Conservation (phyloP, 92 coral and sea anemone genomes). For the Epizoanthus illoricatus region DNA sequence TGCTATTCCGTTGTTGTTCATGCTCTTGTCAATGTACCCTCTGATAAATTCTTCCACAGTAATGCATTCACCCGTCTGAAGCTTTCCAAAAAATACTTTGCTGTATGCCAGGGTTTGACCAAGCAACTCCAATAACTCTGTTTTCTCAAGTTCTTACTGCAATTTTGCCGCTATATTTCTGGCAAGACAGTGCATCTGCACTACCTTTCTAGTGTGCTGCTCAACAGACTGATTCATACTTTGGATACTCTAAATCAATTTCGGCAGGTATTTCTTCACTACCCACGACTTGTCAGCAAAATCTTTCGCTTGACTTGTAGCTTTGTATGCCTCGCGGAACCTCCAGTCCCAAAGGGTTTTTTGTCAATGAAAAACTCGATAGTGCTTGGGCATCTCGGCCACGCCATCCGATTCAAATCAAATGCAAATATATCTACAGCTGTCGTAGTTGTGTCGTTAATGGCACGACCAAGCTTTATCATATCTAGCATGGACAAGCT, state of each 20-base stretch:
- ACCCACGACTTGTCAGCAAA: constrained; percentile 14
- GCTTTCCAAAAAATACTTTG: constrained; percentile 14
- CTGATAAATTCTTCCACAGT: constrained; percentile 30
- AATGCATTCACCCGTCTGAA: constrained; percentile 13
- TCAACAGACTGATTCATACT: constrained; percentile 8
- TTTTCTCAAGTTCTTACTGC: constrained; percentile 12
- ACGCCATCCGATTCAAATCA: neutral
- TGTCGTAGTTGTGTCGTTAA: constrained; percentile 20
- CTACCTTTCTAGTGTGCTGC: constrained; percentile 29
- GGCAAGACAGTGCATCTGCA: constrained; percentile 28
- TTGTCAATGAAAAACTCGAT: constrained; percentile 4
- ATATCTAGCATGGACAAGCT: constrained; percentile 7
- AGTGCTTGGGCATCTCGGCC: constrained; percentile 7
- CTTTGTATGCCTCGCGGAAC: neutral
- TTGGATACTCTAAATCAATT: neutral
- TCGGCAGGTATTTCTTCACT: constrained; percentile 11
- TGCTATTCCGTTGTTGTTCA: constrained; percentile 14
- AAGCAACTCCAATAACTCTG: constrained; percentile 11
- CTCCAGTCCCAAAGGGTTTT: neutral
- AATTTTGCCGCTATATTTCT: constrained; percentile 20
- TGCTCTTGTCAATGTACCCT: neutral
- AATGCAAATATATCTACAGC: constrained; percentile 20
- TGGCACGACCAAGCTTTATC: constrained; percentile 5
- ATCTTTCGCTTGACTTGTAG: constrained; percentile 13
- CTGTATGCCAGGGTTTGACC: constrained; percentile 28